Evolutionary conservation across 2,888 invertebrate species (phyloP).

Genomic region (Cordilura impudica): DNA sequence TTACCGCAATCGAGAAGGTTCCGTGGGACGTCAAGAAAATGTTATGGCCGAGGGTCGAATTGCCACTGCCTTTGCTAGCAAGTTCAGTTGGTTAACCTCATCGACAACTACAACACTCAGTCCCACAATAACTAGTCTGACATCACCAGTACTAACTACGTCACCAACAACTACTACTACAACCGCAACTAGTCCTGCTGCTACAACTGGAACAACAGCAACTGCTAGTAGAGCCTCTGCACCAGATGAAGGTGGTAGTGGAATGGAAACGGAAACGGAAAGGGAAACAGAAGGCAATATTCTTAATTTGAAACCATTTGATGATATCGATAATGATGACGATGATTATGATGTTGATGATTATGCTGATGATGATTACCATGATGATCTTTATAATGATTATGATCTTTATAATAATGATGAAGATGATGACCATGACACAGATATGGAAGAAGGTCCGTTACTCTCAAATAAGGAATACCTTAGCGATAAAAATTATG

Average conservation of each 20-base stretch:
- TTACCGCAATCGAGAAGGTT: slow-evolving; percentile 30
- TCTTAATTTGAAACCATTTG: too few species aligned
- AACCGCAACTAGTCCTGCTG: slow-evolving; percentile 9
- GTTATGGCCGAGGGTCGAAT: slow-evolving; percentile 66
- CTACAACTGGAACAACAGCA: background rate
- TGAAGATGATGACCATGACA: slow-evolving; percentile 18
- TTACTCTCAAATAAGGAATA: slow-evolving; percentile 2
- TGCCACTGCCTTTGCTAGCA: slow-evolving; percentile 63
- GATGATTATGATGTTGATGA: slow-evolving; percentile 21
- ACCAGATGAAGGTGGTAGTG: too few species aligned
- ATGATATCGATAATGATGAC: background rate
- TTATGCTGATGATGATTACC: slow-evolving; percentile 24
- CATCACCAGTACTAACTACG: slow-evolving; percentile 2
- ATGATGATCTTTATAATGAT: background rate
- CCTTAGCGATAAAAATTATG: background rate
- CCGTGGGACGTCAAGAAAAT: slow-evolving; percentile 61
- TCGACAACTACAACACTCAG: slow-evolving; percentile 54
- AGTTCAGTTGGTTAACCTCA: slow-evolving; percentile 62
- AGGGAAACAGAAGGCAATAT: too few species aligned
- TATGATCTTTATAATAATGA: slow-evolving; percentile 15
- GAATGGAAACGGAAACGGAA: too few species aligned
- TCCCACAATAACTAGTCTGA: background rate
- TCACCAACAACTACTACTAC: background rate
- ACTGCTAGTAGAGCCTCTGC: background rate
- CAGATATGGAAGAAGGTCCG: background rate